Evolutionary conservation across 2,797 vertebrate species (phyloP), one percentile per base, ranked within the genome.

Genomic region (Lateolabrax maculatus): DNA sequence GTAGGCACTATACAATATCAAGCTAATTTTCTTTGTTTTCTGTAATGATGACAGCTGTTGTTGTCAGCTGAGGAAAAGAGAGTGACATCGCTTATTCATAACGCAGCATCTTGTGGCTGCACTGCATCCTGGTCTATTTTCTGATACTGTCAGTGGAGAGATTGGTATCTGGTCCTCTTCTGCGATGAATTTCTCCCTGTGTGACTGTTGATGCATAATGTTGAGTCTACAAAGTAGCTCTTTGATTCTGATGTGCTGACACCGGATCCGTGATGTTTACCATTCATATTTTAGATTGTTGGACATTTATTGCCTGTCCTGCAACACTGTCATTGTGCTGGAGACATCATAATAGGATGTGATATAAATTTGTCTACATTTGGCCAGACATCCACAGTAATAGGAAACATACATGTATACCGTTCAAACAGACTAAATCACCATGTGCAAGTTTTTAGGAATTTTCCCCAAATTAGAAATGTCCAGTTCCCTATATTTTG

Each of bases 111-210:
- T 69, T 68, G 66, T 72, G 69, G 71, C 79, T 81, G 76, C 79
- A 79, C 52, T 84, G 74, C 79, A 79, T 85, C 83, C 75, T 82
- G 84, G 77, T 75, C 83, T 87, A 80, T 88, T 87, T 87, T 82
- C 76, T 87, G 71, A 79, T 68, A 69, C 66, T 85, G 81, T 80
- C 81, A 75, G 46, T 10, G 15, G 39, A 66, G 56, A 79, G 75
- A 87, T 79, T 74, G 53, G 55, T 82, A 84, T 85, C 69, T 75
- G 49, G 31, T 76, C 49, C 31, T 85, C 44, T 46, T 69, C 60
- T 9, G 12, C 23, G 25, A 76, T 77, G 61, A 71, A 80, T 72
- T 80, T 74, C 61, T 84, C 53, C n/a, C 66, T 1, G 29, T 75
- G 57, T 64, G 81, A 77, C 62, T 70, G 70, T 69, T 25, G 73